These are phyloP conservation scores for Arion vulgaris DNA, from an alignment of 1,140 invertebrate species.

Conservation along the genomic window DNA sequence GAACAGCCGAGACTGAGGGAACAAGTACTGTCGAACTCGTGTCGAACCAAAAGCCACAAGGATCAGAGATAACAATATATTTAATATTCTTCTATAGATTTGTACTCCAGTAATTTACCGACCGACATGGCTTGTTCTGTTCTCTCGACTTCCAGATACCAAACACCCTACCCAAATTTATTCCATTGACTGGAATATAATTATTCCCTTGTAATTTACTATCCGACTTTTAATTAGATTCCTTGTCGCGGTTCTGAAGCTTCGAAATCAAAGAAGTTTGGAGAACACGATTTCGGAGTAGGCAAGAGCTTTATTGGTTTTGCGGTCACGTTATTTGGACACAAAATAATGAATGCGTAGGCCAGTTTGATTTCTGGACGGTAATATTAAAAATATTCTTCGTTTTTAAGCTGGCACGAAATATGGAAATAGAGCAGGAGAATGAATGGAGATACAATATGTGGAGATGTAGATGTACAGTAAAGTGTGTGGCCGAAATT, in stretches of 20 bases:
- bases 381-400: constrained; percentile 11
- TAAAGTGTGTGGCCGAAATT: not conserved
- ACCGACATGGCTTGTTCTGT: not conserved
- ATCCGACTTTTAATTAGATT: constrained; percentile 4
- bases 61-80: not conserved
- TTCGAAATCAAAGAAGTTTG: not conserved
- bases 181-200: constrained; percentile 30
- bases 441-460: not conserved
- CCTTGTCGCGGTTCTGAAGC: not conserved
- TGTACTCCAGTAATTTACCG: not conserved
- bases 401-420: constrained; percentile 5
- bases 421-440: not conserved
- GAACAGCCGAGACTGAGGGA: not conserved
- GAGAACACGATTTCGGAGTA: not conserved
- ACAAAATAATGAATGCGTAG: constrained; percentile 3
- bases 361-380: constrained; percentile 7
- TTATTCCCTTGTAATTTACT: constrained; percentile 29
- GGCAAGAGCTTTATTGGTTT: not conserved
- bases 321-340: constrained; percentile 1
- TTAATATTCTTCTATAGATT: not conserved
- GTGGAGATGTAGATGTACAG: not conserved
- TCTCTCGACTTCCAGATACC: not conserved
- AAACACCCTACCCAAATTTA: not conserved
- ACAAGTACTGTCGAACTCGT: not conserved
- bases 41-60: not conserved